Evolutionary conservation across 2,797 vertebrate species (phyloP), one percentile per base, ranked within the genome.

Genomic region (Huso huso): DNA sequence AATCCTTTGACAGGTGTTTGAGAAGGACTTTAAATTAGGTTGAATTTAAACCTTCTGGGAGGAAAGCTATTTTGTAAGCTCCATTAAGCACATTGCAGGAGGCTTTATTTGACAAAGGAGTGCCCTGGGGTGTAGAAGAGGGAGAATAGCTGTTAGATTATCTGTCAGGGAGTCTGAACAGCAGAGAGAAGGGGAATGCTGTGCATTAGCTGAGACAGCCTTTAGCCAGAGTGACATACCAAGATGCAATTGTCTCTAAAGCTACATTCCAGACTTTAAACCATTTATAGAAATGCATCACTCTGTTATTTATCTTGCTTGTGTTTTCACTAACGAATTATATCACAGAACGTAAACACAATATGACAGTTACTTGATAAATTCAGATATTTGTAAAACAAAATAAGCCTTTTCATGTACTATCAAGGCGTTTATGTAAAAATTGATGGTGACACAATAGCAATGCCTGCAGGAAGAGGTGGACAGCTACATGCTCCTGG

Each of bases 41-140:
- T 75, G 74, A 79, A 76, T 74, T 71, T 75, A 81, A 77, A 78
- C 66, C 75, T 77, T 77, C 70, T 75, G 74, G 73, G 75, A 79
- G 73, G 76, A 76, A 76, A 79, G 69, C 75, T 74, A 61, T 63
- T 70, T 62, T 72, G 69, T 75, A 78, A 77, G 77, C 72, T 74
- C 74, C 72, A 82, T 80, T 80, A 81, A 77, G 70, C 74, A 71
- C 71, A 75, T 71, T 74, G 75, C 74, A 79, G 79, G 79, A 75
- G 74, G 77, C 75, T 78, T 78, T 79, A 76, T 75, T 78, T 79
- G 75, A 79, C 76, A 78, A 78, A 76, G 73, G 66, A 76, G 69
- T 70, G 77, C 51, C 72, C 71, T 75, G 63, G 65, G 72, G 73
- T 75, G 74, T 75, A 72, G 70, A 77, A 73, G 72, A 81, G 76